A percentile compares a stretch with the other conserved stretches of the same genome.
Evolutionary conservation across 2,797 vertebrate genomes (phyloP).

Genomic region (Myotis findleyi): DNA sequence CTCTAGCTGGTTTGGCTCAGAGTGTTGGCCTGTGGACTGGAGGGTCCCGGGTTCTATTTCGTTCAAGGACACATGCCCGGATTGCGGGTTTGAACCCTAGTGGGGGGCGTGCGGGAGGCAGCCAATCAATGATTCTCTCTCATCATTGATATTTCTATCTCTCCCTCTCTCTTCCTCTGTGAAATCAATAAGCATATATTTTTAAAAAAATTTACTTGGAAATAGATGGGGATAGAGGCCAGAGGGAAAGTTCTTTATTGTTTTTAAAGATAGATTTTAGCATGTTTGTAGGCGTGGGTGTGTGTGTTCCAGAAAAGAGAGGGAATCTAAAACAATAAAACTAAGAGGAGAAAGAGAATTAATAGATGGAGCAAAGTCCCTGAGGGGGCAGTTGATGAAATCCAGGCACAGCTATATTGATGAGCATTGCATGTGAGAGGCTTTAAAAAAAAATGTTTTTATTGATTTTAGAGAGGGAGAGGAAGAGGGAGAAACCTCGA

Average conservation of each 20-base stretch:
- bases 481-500: background rate
- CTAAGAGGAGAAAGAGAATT: background rate
- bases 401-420: background rate
- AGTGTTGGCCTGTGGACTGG: too few relatives aligned
- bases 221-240: background rate
- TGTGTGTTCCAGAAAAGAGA: background rate
- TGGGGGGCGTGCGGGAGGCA: too few relatives aligned
- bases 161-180: too few relatives aligned
- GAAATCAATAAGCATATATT: too few relatives aligned
- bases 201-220: background rate
- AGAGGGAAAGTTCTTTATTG: background rate
- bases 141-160: too few relatives aligned
- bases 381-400: background rate
- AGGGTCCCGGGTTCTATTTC: too few relatives aligned
- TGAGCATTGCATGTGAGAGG: background rate
- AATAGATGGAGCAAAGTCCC: background rate
- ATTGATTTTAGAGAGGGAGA: background rate
- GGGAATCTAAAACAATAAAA: slow-evolving; percentile 14
- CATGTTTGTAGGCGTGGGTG: background rate
- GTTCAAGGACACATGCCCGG: too few relatives aligned
- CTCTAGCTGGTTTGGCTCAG: too few relatives aligned
- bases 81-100: too few relatives aligned
- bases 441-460: background rate
- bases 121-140: too few relatives aligned
- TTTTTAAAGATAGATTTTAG: slow-evolving; percentile 45